Evolutionary conservation across 2,797 vertebrate genomes (phyloP).

Genomic region (Peromyscus attwateri): DNA sequence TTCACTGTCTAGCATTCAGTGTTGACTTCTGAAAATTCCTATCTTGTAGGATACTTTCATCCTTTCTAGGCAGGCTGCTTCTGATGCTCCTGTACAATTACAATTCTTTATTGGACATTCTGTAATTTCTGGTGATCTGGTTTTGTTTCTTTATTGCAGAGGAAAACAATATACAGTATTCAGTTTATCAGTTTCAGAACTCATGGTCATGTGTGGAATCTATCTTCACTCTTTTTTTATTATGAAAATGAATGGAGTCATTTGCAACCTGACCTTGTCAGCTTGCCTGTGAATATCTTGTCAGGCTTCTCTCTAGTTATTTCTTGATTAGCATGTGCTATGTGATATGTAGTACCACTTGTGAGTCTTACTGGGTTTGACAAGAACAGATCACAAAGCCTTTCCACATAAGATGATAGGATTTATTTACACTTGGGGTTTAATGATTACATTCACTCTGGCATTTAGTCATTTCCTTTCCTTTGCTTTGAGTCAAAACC

Average conservation of each 20-base stretch:
- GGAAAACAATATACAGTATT: background rate
- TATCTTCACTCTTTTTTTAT: background rate
- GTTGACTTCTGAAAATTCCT: conserved; percentile 11
- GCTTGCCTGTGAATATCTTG: conserved; percentile 8
- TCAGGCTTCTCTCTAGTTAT: conserved; percentile 15
- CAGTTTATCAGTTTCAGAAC: background rate
- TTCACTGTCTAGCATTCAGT: background rate
- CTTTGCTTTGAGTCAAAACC: conserved; percentile 65
- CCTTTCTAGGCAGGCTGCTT: conserved; percentile 41
- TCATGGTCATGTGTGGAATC: background rate
- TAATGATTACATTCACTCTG: conserved; percentile 42
- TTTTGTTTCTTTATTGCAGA: conserved; percentile 41
- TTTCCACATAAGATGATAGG: conserved; percentile 17
- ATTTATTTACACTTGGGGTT: conserved; percentile 56
- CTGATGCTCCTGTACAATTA: conserved; percentile 10
- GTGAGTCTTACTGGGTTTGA: background rate
- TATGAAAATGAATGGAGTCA: conserved; percentile 3
- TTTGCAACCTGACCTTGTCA: conserved; percentile 32
- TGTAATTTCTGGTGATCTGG: conserved; percentile 1
- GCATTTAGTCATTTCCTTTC: conserved; percentile 69
- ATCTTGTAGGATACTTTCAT: background rate
- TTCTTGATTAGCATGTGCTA: background rate
- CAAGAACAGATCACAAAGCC: background rate
- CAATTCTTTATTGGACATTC: background rate
- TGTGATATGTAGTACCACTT: background rate